Evolutionary conservation across 2,113 vertebrate species (phyloP).

Genomic region (Caloenas nicobarica): DNA sequence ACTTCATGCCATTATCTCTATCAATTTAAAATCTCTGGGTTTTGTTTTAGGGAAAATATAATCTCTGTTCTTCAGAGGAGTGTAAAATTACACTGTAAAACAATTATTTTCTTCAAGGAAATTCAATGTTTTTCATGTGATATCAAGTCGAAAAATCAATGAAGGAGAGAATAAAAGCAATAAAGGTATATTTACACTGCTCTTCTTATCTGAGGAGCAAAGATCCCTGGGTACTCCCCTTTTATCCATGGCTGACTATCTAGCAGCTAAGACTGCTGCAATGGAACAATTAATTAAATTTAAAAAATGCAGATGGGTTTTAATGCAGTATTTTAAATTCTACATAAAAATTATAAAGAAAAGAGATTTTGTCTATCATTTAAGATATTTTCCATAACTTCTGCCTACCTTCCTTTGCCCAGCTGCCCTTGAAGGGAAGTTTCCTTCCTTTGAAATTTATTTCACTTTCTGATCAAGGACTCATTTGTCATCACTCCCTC

Average conservation of each 20-base stretch:
- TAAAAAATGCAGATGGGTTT: background rate
- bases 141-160: slow-evolving; percentile 7
- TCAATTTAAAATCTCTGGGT: background rate
- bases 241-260: background rate
- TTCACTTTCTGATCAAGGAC: background rate
- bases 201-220: background rate
- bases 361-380: background rate
- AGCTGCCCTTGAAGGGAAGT: background rate
- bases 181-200: background rate
- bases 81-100: slow-evolving; percentile 33
- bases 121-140: background rate
- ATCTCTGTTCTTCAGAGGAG: background rate
- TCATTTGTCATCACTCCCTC: background rate
- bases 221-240: background rate
- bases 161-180: background rate
- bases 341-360: background rate
- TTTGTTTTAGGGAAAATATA: slow-evolving; percentile 16
- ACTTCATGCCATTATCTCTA: background rate
- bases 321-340: background rate
- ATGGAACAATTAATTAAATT: background rate
- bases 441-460: background rate
- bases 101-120: slow-evolving; percentile 32
- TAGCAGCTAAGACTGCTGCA: background rate
- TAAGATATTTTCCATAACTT: background rate
- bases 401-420: background rate